These are phyloP conservation scores for Psittacula derbiana DNA, from an alignment of 2,797 vertebrate species.

Conservation along the genomic window DNA sequence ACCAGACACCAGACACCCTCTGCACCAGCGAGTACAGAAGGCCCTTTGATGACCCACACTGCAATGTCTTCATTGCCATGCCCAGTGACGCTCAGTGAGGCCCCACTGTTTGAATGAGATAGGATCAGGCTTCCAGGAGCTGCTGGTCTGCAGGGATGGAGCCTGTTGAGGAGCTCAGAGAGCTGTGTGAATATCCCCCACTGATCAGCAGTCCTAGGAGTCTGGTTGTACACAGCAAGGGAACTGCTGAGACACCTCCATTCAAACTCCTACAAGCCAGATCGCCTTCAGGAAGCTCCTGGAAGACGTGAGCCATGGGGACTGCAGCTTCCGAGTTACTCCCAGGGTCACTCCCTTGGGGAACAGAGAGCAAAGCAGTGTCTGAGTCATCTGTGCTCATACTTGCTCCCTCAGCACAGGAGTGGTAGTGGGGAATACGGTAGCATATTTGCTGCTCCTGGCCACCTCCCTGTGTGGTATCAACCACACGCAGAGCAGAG, in stretches of 20 bases:
- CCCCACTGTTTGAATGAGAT: background rate
- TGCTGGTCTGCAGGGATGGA: background rate
- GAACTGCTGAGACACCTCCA: background rate
- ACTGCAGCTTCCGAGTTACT: background rate
- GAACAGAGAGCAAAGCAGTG: background rate
- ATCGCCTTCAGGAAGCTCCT: background rate
- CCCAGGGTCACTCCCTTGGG: background rate
- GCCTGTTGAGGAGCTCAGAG: background rate
- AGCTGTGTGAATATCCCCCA: background rate
- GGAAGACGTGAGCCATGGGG: background rate
- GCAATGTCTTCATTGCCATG: background rate
- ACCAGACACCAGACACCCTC: background rate
- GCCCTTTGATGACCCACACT: background rate
- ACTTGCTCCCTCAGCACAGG: background rate
- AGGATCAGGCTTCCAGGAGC: background rate
- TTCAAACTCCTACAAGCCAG: background rate
- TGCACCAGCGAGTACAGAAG: background rate
- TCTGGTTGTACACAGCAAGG: background rate
- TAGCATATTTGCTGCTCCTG: background rate
- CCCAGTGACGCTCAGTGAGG: background rate
- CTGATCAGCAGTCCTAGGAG: background rate
- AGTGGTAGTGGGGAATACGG: background rate
- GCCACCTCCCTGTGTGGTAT: background rate
- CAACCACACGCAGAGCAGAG: fast-evolving
- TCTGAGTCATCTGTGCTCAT: background rate